Conservation (phyloP, 2,797 vertebrate species). For the Alcedo quadribrachys region DNA sequence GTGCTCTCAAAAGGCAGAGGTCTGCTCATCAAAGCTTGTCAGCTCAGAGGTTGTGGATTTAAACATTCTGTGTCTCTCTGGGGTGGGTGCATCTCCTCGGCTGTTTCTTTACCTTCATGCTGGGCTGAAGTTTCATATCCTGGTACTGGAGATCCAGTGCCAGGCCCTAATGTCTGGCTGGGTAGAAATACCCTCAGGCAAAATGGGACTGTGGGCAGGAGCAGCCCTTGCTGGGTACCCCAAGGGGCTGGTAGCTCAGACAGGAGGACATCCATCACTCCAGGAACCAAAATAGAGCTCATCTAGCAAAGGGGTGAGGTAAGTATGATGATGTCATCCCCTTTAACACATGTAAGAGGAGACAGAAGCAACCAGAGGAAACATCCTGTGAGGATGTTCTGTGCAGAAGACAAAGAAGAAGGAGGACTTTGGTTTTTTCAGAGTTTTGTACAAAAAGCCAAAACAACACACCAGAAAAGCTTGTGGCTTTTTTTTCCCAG, state of each 20-base stretch:
- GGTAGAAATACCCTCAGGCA: background rate
- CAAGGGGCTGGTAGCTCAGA: background rate
- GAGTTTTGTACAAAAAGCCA: background rate
- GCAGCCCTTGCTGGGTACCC: background rate
- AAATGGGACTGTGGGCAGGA: background rate
- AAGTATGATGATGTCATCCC: background rate
- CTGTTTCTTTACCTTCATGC: background rate
- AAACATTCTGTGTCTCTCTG: background rate
- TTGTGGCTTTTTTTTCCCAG: background rate
- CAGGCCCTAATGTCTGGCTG: background rate
- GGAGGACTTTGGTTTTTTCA: background rate
- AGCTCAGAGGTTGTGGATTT: background rate
- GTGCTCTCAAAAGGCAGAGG: background rate
- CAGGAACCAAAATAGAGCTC: background rate
- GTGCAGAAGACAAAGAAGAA: background rate
- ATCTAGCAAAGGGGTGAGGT: background rate
- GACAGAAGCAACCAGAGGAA: background rate
- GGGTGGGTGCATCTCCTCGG: background rate
- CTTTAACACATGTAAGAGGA: background rate
- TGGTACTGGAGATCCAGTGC: background rate
- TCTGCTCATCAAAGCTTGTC: background rate
- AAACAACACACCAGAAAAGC: background rate
- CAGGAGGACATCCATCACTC: background rate
- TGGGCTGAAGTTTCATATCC: background rate
- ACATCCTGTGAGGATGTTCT: background rate